Conservation (phyloP, 1,140 invertebrate genomes). For the Melipona quadrifasciata region DNA sequence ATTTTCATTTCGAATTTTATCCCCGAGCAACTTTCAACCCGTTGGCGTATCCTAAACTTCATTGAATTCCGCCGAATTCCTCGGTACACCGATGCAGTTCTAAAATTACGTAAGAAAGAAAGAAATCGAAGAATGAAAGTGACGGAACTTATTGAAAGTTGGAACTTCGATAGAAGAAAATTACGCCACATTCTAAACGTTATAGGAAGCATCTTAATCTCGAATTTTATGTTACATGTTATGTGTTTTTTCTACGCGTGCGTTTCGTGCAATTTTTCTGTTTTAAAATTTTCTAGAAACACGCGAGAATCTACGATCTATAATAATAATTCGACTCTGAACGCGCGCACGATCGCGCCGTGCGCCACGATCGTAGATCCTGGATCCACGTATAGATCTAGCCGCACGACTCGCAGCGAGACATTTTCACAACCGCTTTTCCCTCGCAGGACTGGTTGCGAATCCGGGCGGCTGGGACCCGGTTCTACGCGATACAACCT, state of each 20-base stretch:
- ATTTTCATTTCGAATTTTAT: constrained; percentile 5
- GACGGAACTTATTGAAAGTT: too few species aligned
- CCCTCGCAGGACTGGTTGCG: constrained; percentile 69
- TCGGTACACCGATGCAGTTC: neutral
- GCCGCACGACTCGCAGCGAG: constrained; percentile 32
- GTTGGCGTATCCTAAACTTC: neutral
- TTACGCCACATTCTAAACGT: neutral
- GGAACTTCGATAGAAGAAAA: too few species aligned
- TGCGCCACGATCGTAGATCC: constrained; percentile 37
- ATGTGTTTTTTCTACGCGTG: too few species aligned
- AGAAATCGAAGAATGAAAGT: neutral
- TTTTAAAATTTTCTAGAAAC: too few species aligned
- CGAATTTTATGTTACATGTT: too few species aligned
- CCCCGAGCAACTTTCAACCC: neutral
- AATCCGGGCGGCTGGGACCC: constrained; percentile 63
- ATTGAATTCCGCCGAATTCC: neutral
- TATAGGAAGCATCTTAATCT: neutral
- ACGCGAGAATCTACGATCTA: too few species aligned
- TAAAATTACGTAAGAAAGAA: neutral
- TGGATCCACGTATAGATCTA: constrained; percentile 41
- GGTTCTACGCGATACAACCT: constrained; percentile 55
- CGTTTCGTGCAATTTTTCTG: too few species aligned
- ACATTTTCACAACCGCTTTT: constrained; percentile 78
- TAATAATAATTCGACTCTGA: constrained; percentile 31
- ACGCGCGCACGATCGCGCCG: constrained; percentile 14